These are phyloP conservation scores for Acanthosepion pharaonis DNA, from an alignment of 2,888 invertebrate species.

Conservation along the genomic window DNA sequence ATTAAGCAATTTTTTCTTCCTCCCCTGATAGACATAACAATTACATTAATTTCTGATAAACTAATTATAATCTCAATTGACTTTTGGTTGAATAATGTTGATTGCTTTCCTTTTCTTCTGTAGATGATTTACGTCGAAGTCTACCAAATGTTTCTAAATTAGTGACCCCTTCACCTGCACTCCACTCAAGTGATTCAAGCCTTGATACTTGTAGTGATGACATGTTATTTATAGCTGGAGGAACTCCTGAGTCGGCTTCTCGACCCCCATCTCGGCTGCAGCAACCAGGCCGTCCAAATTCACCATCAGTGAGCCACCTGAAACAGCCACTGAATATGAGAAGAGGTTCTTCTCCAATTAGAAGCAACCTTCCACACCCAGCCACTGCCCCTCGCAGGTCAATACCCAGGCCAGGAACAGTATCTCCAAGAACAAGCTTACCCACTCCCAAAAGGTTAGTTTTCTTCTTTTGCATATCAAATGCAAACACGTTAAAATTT, in stretches of 20 bases:
- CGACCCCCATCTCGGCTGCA: slow-evolving; percentile 44
- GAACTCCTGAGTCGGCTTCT: slow-evolving; percentile 37
- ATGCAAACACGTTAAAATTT: neutral
- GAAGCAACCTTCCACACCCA: slow-evolving; percentile 47
- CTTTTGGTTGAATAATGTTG: neutral
- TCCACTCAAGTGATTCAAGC: slow-evolving; percentile 47
- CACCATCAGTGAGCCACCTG: slow-evolving; percentile 43
- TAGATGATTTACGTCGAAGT: slow-evolving; percentile 37
- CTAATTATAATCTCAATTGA: no score
- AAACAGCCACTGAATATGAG: slow-evolving; percentile 36
- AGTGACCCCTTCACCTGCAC: slow-evolving; percentile 22
- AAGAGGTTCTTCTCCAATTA: slow-evolving; percentile 39
- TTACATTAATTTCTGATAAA: no score
- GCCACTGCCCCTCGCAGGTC: neutral
- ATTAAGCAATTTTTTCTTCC: no score
- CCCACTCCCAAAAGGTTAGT: slow-evolving; percentile 44
- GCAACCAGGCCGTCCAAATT: slow-evolving; percentile 46
- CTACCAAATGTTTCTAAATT: slow-evolving; percentile 39
- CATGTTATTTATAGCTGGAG: slow-evolving; percentile 42
- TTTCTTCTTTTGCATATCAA: neutral
- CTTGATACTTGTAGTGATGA: slow-evolving; percentile 47
- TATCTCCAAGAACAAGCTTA: slow-evolving; percentile 24
- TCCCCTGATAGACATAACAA: no score
- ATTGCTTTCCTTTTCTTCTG: neutral
- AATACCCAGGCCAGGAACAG: slow-evolving; percentile 35